Evolutionary conservation across 2,888 invertebrate genomes (phyloP).

Genomic region (Luperina testacea): DNA sequence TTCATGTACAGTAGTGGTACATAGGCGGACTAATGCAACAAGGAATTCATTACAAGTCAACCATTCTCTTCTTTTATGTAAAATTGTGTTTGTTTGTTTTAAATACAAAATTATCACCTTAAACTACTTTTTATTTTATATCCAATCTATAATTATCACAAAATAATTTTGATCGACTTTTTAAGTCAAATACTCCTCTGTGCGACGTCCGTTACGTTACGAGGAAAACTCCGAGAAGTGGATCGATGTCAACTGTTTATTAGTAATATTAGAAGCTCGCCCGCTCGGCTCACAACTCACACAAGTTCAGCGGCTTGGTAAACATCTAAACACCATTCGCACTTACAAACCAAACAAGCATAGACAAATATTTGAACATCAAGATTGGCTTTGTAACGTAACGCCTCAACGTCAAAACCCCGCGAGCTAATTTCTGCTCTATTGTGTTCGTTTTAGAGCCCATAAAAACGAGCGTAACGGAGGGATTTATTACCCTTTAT

Average conservation of each 20-base stretch:
- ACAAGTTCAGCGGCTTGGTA: constrained; percentile 86
- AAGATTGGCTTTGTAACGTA: constrained; percentile 82
- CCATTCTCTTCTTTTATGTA: too few relatives aligned
- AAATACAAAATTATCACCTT: too few relatives aligned
- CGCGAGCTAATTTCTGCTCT: constrained; percentile 78
- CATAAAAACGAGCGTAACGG: constrained; percentile 65
- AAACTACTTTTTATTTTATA: too few relatives aligned
- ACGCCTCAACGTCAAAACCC: constrained; percentile 72
- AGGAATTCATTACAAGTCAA: too few relatives aligned
- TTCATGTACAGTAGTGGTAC: too few relatives aligned
- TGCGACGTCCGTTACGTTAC: constrained; percentile 57
- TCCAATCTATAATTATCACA: too few relatives aligned
- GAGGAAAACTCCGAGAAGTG: constrained; percentile 69
- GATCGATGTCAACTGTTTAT: constrained; percentile 85
- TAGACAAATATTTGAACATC: constrained; percentile 88
- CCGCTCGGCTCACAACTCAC: constrained; percentile 76
- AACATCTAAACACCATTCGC: constrained; percentile 90
- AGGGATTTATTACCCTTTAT: constrained; percentile 71
- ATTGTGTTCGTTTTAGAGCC: constrained; percentile 71
- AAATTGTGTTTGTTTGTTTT: too few relatives aligned
- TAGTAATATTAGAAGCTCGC: constrained; percentile 81
- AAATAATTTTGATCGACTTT: too few relatives aligned
- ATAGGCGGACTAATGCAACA: too few relatives aligned
- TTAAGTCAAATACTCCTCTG: too few relatives aligned
- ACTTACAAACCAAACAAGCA: constrained; percentile 89